Base-by-base conservation (phyloP, 2,797 vertebrate species). In the Delichon dasypus region DNA sequence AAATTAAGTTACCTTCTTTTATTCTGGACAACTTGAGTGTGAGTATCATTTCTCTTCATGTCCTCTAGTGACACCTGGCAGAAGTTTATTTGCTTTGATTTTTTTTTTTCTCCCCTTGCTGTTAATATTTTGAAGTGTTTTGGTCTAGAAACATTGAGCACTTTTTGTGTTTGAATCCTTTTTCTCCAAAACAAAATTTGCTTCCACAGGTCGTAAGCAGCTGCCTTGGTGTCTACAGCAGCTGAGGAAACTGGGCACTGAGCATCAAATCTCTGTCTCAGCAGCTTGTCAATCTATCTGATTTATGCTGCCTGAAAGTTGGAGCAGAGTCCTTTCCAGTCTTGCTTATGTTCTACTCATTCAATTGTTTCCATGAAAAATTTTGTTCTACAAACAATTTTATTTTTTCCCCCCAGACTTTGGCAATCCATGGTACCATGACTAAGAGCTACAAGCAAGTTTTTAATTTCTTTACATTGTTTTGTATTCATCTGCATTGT, bases 401-500 rank as follows among this genome's bases (percentile, higher is more conserved):
- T 54, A 42, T 26, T 60, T 85, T 58, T 11, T 9, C 2, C 2
- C 20, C 23, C 4, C 20, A 18, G 26, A 18, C 50, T 66, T 57
- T 5, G 40, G 4, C 38, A 66, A 11, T 75, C 42, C 29, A 54
- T 2, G 2, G 17, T 45, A 40, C 27, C 0, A 0, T 48, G 23
- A 13, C 27, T 17, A 23, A 54, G 48, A 58, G 22, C 29, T 85
- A 29, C 34, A 40, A 50, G 14, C 2, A 4, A 40, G 5, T 38
- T 70, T 44, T 74, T 32, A 4, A 44, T 38, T 74, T 70, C 7
- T 53, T 21, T 55, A 13, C 8, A 10, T 61, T 51, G 18, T 51
- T 82, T 44, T 53, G 27, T 45, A 29, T 74, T 18, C 5, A 2
- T n/a, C 15, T 26, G 5, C 1, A 0, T 26, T 57, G 23, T 14